These are phyloP conservation scores for Caenorhabditis sulstoni DNA, from an alignment of 2,888 invertebrate genomes.

Conservation along the genomic window DNA sequence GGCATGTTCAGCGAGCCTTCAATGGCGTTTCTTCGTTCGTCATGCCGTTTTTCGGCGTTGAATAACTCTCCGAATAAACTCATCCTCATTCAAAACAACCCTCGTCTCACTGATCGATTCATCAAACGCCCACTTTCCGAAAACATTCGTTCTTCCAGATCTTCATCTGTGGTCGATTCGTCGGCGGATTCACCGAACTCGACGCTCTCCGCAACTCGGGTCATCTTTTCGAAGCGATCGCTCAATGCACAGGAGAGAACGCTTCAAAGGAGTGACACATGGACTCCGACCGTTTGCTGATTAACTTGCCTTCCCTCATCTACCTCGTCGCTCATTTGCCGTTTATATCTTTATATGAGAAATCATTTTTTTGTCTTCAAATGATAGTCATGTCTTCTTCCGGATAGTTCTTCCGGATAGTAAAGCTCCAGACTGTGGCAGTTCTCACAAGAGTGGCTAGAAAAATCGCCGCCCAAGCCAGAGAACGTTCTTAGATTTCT, in stretches of 20 bases:
- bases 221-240: constrained; percentile 67
- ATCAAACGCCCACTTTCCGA: too few species aligned
- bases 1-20: neutral
- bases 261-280: constrained; percentile 25
- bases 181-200: constrained; percentile 76
- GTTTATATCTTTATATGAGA: too few species aligned
- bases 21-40: neutral
- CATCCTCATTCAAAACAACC: too few species aligned
- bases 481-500: too few species aligned
- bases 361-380: too few species aligned
- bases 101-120: too few species aligned
- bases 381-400: too few species aligned
- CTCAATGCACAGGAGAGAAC: constrained; percentile 69
- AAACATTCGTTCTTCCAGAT: constrained; percentile 57
- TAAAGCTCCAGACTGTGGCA: too few species aligned
- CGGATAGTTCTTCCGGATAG: too few species aligned
- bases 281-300: neutral
- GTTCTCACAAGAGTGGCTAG: too few species aligned
- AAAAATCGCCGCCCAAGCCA: too few species aligned
- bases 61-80: neutral
- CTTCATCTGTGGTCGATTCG: constrained; percentile 71
- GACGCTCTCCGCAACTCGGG: constrained; percentile 69
- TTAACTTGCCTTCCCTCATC: neutral
- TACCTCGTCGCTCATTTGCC: neutral
- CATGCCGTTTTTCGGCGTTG: neutral